Base-by-base conservation (phyloP, 2,888 invertebrate genomes). In the Operophtera brumata region DNA sequence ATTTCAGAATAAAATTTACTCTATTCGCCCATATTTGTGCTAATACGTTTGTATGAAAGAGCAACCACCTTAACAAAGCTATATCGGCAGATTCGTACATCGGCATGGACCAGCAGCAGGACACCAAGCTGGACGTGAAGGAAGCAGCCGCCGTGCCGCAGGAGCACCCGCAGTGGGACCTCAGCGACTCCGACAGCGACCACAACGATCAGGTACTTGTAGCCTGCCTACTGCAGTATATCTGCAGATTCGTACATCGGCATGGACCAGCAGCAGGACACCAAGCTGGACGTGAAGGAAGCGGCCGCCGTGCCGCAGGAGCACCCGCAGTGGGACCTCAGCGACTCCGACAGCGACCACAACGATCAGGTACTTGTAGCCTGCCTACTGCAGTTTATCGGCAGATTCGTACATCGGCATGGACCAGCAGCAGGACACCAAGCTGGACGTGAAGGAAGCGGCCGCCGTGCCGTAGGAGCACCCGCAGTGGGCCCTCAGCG, bases 261-360 rank as follows among this genome's bases (percentile, higher is more conserved):
- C 62, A 97, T 97, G 92, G 99, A 99, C 88, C 97, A 97, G 84
- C 94, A 95, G 71, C 95, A 96, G 75, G 97, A 97, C 83, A 95
- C 99, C 76, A 98, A 98, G 94, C 88, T 99, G 85, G 98, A 99
- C 82, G 99, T 99, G 59, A 96, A 98, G 86, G 97, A 98, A 86
- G 98, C 98, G 25, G 96, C 97, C 62, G 96, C 95, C 69, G 93
- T 97, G 72, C 96, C 97, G 61, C 95, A 94, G 47, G 95, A 96
- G 75, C 98, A 98, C 89, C 98, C 98, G n/a, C 98, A 98, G 88
- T 99, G 99, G 98, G 97, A 98, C 75, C 95, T 98, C 75, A 96
- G 96, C 64, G 97, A 97, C 75, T 97, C 98, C 44, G 98, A 98
- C 77, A 94, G 95, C 55, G 93, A 92, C 62, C 90, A 92, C 69